phyloP scores from a whole-genome alignment of 2,113 vertebrate species.

The Heterocephalus glaber region DNA sequence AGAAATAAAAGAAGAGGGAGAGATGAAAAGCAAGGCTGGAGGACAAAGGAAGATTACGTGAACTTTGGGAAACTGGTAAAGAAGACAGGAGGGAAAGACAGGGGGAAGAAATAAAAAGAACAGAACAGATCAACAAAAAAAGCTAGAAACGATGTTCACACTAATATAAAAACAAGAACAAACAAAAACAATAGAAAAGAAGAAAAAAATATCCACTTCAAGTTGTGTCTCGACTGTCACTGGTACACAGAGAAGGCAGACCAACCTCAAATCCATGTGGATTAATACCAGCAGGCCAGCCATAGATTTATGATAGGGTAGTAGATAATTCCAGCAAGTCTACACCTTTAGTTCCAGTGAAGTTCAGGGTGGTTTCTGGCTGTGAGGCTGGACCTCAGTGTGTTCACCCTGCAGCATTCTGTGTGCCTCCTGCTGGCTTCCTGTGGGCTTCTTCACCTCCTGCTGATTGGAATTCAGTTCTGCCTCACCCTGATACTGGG shows the following conservation, averaged over 20 bases:
- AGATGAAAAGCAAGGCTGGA: background rate
- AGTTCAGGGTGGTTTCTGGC: background rate
- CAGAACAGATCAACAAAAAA: background rate
- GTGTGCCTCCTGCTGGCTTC: background rate
- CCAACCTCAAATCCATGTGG: background rate
- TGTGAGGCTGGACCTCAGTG: background rate
- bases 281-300: background rate
- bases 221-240: background rate
- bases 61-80: background rate
- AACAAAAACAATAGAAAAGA: background rate
- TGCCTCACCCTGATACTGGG: background rate
- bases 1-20: background rate
- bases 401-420: background rate
- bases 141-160: background rate
- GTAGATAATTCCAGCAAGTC: background rate
- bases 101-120: background rate
- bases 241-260: background rate
- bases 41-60: background rate
- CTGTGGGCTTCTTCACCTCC: background rate
- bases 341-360: background rate
- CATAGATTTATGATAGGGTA: background rate
- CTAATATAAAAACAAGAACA: background rate
- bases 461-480: background rate
- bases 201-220: background rate
- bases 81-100: background rate